Evolutionary conservation across 2,113 vertebrate genomes (phyloP), one percentile per base, ranked within the genome.

Genomic region (Spea bombifrons): DNA sequence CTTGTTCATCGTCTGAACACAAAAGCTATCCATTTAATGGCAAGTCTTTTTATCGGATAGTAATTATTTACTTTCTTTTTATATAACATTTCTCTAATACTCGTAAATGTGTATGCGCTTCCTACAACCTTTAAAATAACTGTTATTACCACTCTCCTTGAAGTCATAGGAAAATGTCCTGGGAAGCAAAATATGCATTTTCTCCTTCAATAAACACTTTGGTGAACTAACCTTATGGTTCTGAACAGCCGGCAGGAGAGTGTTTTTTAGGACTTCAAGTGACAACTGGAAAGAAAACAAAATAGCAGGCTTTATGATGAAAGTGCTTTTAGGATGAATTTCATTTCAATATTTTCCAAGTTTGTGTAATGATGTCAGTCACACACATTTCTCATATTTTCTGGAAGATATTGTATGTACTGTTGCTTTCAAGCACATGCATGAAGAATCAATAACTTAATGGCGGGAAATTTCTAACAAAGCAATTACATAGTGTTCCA

Each of bases 321-420:
- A 52, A 55, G 10, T 50, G 16, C 47, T 53, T 70, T 69, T 61
- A 52, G 16, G 48, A 76, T 57, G 66, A 61, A 67, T 69, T 61
- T 45, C 16, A 76, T 76, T 76, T 70, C 55, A 61, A 50, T 76
- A 69, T 69, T 61, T 49, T 15, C 50, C 53, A 52, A n/a, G 67
- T 15, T 52, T 76, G 75, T 70, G 9, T 48, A 15, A 45, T 45
- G 4, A 9, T 68, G 66, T 68, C 66, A 68, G 12, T 68, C 44
- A 68, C 4, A 12, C 12, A 9, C 0, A 59, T 59, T 9, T 59
- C 4, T 30, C 30, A 30, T 30, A 30, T 30, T 30, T 30, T 30
- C 30, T 30, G 30, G 30, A 30, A 30, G 30, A 30, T 30, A 30
- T 30, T 30, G 30, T 30, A 30, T 30, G 30, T 30, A 30, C 30